Evolutionary conservation across 2,888 invertebrate species (phyloP), one percentile per base, ranked within the genome.

Genomic region (Drosophila mettleri): DNA sequence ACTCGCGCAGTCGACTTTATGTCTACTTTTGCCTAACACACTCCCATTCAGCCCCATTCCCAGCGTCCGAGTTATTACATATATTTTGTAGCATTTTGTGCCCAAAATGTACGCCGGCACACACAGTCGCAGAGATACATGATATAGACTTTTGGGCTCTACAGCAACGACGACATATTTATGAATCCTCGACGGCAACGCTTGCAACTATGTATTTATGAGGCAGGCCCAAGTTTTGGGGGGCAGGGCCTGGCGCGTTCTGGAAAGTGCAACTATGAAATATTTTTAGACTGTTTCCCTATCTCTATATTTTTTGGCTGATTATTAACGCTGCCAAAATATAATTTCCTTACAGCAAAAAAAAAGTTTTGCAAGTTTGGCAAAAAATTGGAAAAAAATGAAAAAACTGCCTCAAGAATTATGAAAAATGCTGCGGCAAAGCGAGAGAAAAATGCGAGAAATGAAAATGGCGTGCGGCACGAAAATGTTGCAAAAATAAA

Each of bases 51-150:
- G 29, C 49, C 51, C 34, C 51, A 43, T 51, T 59, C 39, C 55
- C 71, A 60, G 20, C 52, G 52, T 53, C 34, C 49, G 70, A 77
- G 79, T 79, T 86, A 84, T 87, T 77, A 75, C 77, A 81, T 77
- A 77, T 82, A 86, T 85, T 86, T 80, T 83, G 86, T 83, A 80
- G 83, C 86, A 83, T 86, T 83, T 83, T 84, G 83, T 86, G 74
- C 59, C 82, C 74, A 74, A 86, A 86, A 83, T 69, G 85, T 86
- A 68, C 72, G 69, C 68, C 74, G 71, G 63, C 68, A 53, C 81
- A 69, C 65, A 64, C 22, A 20, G 41, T 16, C 7, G 14, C 51
- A 43, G 41, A 74, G 76, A 82, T 76, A 80, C 74, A 76, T 62
- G 78, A 66, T 76, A 74, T 83, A 75, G 84, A 80, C 78, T 69